Base-by-base conservation (phyloP, 2,888 invertebrate genomes). In the Synanthedon vespiformis region DNA sequence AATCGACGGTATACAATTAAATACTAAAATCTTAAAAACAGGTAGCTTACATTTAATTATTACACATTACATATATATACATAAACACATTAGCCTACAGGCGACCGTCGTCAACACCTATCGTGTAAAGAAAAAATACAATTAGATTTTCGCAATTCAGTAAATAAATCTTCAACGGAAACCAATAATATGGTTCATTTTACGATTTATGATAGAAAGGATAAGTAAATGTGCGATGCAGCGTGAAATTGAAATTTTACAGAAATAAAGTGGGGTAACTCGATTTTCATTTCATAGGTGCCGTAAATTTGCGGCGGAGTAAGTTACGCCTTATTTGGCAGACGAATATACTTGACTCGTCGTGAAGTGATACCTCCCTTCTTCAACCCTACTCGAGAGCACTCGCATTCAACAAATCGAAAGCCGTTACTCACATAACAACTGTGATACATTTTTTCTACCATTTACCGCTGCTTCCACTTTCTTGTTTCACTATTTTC, bases 261-360 rank as follows among this genome's bases (percentile, higher is more conserved):
- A 65, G 61, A 70, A 73, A 77, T 74, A 75, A 73, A 72, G 63
- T 60, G 61, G 55, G 62, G 58, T 61, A 64, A 63, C 62, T 64
- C 70, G 56, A 70, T 74, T 72, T 73, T 72, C 63, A 63, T 71
- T 70, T 70, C 64, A 72, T 70, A 67, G 69, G 63, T 61, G 67
- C 67, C 67, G 68, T 76, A 76, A 74, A 76, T 73, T 75, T 64
- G 67, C 61, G 67, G 67, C 64, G 62, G 70, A 71, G 73, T 76
- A 71, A 61, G 79, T 80, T 77, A 80, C 81, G 81, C 83, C 75
- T 79, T 82, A 82, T 83, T 83, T 81, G 74, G 72, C 70, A 73
- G 75, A 72, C 72, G 76, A 74, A 77, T 72, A 70, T 74, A 72
- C 78, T 80, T 67, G 71, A 77, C 70, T 69, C 68, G 67, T 68